Evolutionary conservation across 2,113 vertebrate species (phyloP).

Genomic region (Neolamprologus ventralis): DNA sequence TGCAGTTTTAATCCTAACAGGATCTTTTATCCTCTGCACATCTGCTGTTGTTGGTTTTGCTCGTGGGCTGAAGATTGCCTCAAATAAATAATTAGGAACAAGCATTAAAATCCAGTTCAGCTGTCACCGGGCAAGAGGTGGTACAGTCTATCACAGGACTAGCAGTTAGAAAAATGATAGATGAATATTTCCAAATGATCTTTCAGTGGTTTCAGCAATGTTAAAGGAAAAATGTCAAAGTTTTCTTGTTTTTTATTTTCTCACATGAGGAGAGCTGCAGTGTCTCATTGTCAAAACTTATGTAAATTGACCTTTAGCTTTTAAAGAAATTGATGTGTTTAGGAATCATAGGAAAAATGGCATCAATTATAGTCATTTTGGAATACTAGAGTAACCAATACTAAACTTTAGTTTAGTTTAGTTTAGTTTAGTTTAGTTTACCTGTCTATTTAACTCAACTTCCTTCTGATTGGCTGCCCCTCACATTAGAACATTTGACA

Average conservation of each 20-base stretch:
- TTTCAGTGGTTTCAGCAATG: background rate
- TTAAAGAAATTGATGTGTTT: background rate
- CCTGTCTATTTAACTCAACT: background rate
- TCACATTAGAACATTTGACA: background rate
- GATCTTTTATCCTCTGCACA: background rate
- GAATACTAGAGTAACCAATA: background rate
- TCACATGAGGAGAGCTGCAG: background rate
- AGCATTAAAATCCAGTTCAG: background rate
- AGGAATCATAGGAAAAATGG: background rate
- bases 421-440: background rate
- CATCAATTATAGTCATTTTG: background rate
- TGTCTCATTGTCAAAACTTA: background rate
- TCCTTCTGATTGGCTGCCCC: background rate
- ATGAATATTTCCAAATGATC: background rate
- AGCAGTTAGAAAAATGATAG: background rate
- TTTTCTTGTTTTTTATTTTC: background rate
- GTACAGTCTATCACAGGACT: background rate
- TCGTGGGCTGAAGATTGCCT: background rate
- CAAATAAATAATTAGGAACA: background rate
- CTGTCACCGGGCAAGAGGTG: background rate
- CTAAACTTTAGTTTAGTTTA: background rate
- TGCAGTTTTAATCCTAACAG: background rate
- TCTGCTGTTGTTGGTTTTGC: background rate
- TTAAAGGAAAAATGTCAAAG: background rate
- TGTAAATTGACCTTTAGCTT: background rate